phyloP scores from a whole-genome alignment of 2,113 vertebrate genomes.

The Silurus meridionalis region DNA sequence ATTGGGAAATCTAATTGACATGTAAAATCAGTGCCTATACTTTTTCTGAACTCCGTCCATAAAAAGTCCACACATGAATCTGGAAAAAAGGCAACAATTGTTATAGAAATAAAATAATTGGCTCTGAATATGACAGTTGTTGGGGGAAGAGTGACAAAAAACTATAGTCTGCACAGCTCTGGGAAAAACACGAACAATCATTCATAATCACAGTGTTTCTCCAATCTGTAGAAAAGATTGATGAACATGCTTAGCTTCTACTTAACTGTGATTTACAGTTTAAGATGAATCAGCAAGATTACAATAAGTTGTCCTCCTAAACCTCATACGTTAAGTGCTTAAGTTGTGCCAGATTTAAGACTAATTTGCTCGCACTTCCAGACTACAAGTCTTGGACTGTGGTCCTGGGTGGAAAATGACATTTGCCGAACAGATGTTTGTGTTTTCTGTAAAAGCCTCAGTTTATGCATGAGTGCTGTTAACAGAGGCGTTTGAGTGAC shows the following conservation, averaged over 20 bases:
- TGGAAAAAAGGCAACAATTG: slow-evolving; percentile 18
- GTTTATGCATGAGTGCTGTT: slow-evolving; percentile 24
- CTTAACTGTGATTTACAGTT: slow-evolving; percentile 38
- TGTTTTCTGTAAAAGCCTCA: slow-evolving; percentile 46
- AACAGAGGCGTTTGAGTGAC: slow-evolving; percentile 37
- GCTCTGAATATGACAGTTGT: slow-evolving; percentile 26
- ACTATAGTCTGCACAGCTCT: slow-evolving; percentile 14
- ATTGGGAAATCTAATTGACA: slow-evolving; percentile 40
- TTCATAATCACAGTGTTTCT: slow-evolving; percentile 39
- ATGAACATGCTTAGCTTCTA: slow-evolving; percentile 32
- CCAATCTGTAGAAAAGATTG: slow-evolving; percentile 41
- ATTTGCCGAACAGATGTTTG: slow-evolving; percentile 56
- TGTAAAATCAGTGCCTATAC: slow-evolving; percentile 39
- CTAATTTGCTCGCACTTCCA: slow-evolving; percentile 44
- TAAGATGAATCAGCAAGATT: slow-evolving; percentile 45
- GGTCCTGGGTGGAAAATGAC: slow-evolving; percentile 45
- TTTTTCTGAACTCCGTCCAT: slow-evolving; percentile 10
- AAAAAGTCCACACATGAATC: slow-evolving; percentile 1
- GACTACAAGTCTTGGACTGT: slow-evolving; percentile 40
- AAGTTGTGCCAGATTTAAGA: slow-evolving; percentile 48
- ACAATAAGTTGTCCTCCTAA: slow-evolving; percentile 42
- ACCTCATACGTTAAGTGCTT: slow-evolving; percentile 45
- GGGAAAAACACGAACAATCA: slow-evolving; percentile 26
- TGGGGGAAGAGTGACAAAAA: slow-evolving; percentile 37
- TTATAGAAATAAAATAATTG: slow-evolving; percentile 25